Conservation (phyloP, 1,140 invertebrate genomes). For the Anastrepha obliqua region DNA sequence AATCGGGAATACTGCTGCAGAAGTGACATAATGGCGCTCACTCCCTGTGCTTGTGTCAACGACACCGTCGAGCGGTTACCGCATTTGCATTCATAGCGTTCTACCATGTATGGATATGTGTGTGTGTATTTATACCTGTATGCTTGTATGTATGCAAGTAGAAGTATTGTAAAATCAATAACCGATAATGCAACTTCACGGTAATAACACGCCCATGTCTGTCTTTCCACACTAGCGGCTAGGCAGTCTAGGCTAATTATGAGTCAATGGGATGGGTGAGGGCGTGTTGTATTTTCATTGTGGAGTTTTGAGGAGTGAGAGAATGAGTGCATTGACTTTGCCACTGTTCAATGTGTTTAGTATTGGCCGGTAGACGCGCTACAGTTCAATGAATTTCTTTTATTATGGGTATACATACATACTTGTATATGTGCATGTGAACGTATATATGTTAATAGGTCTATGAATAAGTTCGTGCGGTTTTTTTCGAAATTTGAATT, state of each 20-base stretch:
- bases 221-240: not conserved
- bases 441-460: too few relatives aligned
- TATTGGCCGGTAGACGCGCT: slow-evolving; percentile 13
- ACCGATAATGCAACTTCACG: slow-evolving; percentile 27
- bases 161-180: not conserved
- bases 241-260: not conserved
- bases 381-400: slow-evolving; percentile 27
- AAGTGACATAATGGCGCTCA: not conserved
- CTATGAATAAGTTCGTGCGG: too few relatives aligned
- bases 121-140: too few relatives aligned
- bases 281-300: slow-evolving; percentile 6
- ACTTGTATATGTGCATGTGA: not conserved
- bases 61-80: not conserved
- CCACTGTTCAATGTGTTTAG: slow-evolving; percentile 43
- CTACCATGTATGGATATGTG: not conserved
- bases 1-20: not conserved
- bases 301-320: not conserved
- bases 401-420: not conserved
- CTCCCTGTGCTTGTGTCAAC: not conserved
- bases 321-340: slow-evolving; percentile 41
- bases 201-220: slow-evolving; percentile 26
- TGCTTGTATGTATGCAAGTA: too few relatives aligned
- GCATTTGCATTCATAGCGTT: slow-evolving; percentile 11
- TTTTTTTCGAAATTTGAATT: too few relatives aligned
- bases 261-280: slow-evolving; percentile 16